Base-by-base conservation (phyloP, 2,888 invertebrate species). In the Neoaliturus tenellus region DNA sequence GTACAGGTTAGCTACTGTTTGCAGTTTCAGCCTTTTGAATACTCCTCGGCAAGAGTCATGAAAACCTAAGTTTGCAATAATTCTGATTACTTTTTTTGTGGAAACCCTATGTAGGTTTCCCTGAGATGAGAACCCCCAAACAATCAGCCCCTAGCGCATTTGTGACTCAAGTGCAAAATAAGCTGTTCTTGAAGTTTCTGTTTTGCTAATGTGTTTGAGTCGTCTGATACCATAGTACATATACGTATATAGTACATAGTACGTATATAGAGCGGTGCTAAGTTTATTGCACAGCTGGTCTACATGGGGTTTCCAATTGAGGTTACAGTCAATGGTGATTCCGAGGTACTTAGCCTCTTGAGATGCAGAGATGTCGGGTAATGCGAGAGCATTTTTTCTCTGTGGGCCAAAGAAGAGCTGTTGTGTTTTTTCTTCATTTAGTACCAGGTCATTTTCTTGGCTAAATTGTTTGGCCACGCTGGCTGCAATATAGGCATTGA, bases 91-190 rank as follows among this genome's bases (percentile, higher is more conserved):
- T n/a, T n/a, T n/a, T n/a, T n/a, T n/a, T 67, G 12, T 14, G 31
- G 67, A 31, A 67, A 67, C 67, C 23, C 67, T 31, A 5, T 67
- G 14, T 28, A 67, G 67, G 31, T 67, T 67, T 67, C 67, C 31
- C 33, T 67, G 28, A 33, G 67, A 67, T 67, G 67, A 67, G 31
- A 31, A 67, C 67, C 67, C 67, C 67, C 67, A 67, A 10, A 23
- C 67, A 67, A 31, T 67, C 67, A 67, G 67, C 33, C 31, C 33
- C 17, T 31, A 67, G 67, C 67, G 33, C 31, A 67, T 33, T 33
- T 67, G 67, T 1, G 67, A 67, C 67, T 67, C 67, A 67, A 67
- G 67, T 67, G 67, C 67, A 33, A 67, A 67, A 17, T 67, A 67
- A 23, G 67, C 67, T 67, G 67, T 67, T 51, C 44, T 44, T 44